These are phyloP conservation scores for Homalodisca vitripennis DNA, from an alignment of 1,140 invertebrate genomes.

Conservation along the genomic window DNA sequence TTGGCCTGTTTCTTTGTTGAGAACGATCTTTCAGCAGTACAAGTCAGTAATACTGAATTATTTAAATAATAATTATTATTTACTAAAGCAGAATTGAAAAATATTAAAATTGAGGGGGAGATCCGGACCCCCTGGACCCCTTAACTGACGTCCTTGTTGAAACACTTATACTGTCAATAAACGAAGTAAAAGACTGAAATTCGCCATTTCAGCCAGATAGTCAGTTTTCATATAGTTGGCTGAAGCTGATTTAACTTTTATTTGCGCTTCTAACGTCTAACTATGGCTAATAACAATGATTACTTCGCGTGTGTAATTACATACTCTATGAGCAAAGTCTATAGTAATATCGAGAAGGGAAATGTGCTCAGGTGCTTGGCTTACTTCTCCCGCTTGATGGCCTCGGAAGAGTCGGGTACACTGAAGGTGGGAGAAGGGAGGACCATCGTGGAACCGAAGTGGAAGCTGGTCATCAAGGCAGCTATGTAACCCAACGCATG, in stretches of 20 bases:
- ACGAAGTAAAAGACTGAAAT: background rate
- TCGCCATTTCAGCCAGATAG: background rate
- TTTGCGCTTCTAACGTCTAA: background rate
- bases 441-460: background rate
- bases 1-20: too few relatives aligned
- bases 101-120: too few relatives aligned
- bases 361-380: background rate
- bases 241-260: background rate
- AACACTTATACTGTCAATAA: too few relatives aligned
- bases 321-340: too few relatives aligned
- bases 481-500: background rate
- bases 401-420: background rate
- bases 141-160: too few relatives aligned
- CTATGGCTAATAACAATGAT: background rate
- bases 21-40: too few relatives aligned
- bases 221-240: background rate
- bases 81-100: too few relatives aligned
- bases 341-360: background rate
- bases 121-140: too few relatives aligned
- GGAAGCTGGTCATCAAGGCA: background rate
- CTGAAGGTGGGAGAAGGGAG: constrained; percentile 4
- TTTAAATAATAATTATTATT: too few relatives aligned
- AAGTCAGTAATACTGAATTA: too few relatives aligned
- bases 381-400: background rate
- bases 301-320: background rate